Evolutionary conservation across 2,888 invertebrate species (phyloP).

Genomic region (Blastobasis adustella): DNA sequence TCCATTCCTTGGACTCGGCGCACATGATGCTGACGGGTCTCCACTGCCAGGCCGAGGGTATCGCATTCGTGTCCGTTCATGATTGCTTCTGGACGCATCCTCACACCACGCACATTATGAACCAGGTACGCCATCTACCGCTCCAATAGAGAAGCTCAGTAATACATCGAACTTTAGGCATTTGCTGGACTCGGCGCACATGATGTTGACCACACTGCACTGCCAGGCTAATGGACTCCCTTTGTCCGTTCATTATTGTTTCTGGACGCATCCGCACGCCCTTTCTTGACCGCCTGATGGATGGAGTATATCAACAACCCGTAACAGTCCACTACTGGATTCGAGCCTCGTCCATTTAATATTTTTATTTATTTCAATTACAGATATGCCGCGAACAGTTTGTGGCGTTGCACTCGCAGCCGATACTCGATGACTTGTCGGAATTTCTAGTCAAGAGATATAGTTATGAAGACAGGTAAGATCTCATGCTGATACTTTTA

Average conservation of each 20-base stretch:
- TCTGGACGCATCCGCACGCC: slow-evolving; percentile 96
- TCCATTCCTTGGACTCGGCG: slow-evolving; percentile 97
- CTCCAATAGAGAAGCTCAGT: background rate
- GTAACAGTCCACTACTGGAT: too few species aligned
- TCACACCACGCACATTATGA: slow-evolving; percentile 89
- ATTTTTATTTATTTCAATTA: slow-evolving; percentile 28
- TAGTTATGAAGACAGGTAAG: slow-evolving; percentile 77
- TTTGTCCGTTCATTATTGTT: slow-evolving; percentile 99
- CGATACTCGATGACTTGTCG: slow-evolving; percentile 92
- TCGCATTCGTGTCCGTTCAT: slow-evolving; percentile 97
- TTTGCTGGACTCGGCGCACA: background rate
- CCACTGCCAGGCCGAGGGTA: slow-evolving; percentile 84
- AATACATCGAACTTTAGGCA: background rate
- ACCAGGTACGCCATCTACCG: slow-evolving; percentile 74
- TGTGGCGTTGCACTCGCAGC: slow-evolving; percentile 94
- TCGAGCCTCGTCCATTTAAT: background rate
- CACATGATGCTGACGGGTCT: slow-evolving; percentile 99
- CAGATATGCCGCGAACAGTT: slow-evolving; percentile 98
- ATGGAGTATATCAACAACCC: too few species aligned
- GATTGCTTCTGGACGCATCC: slow-evolving; percentile 99
- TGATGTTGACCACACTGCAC: slow-evolving; percentile 26
- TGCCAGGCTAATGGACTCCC: slow-evolving; percentile 88
- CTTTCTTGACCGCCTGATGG: too few species aligned
- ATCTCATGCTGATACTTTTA: slow-evolving; percentile 12
- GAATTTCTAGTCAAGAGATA: slow-evolving; percentile 81